Base-by-base conservation (phyloP, 2,113 vertebrate genomes). In the Heloderma charlesbogerti region DNA sequence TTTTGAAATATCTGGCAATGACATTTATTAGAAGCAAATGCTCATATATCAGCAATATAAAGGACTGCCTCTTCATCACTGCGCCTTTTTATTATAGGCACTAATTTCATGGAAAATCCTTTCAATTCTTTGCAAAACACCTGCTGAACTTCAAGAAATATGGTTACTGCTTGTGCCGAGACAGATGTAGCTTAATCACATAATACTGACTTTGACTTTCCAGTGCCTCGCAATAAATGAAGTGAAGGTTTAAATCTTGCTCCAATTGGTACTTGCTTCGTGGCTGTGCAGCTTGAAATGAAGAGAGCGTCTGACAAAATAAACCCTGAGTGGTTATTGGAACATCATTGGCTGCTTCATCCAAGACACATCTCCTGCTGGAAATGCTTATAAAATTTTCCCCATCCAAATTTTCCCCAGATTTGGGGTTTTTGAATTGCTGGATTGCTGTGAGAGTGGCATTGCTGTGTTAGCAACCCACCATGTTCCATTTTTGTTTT, bases 121-220 rank as follows among this genome's bases (percentile, higher is more conserved):
- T 96, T 93, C 95, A 94, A 96, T 97, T 97, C 95, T 96, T 97
- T 96, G 88, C 89, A 96, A 98, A 98, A 97, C 97, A 98, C 97
- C 97, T 97, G 97, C 96, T 97, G 96, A 98, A 97, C 95, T 97
- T 97, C 97, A 96, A 98, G 97, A 98, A 97, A 97, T 98, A 98
- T 95, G 95, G 95, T 95, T 96, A 97, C 94, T 93, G 95, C 95
- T 98, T 96, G 94, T 93, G 84, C 82, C 93, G 91, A 97, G 97
- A 97, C 97, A 97, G 97, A 98, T 97, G 97, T 92, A 96, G 94
- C 95, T 97, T 98, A 97, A 97, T 97, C 97, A 97, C 97, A 97
- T 97, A 97, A 97, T 96, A 97, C 94, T 66, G 91, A 96, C 94
- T 97, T 97, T 98, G 96, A 97, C 96, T 97, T 97, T 95, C 94